Conservation (phyloP, 2,888 invertebrate species). For the Chloroclystis v-ata region DNA sequence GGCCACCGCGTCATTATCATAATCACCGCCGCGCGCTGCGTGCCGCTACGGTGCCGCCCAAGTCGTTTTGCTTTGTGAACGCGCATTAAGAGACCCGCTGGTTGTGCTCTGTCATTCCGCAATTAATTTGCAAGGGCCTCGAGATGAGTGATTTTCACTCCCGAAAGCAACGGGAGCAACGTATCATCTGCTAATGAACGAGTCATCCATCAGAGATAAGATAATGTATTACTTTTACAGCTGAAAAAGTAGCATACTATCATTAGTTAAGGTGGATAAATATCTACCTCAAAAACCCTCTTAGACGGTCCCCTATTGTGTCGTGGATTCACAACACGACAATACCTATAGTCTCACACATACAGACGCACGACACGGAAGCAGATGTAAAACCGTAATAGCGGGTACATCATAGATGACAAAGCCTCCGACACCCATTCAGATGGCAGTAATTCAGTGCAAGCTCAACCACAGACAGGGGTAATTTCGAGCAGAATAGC, state of each 20-base stretch:
- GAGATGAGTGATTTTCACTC: slow-evolving; percentile 52
- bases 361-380: slow-evolving; percentile 14
- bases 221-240: slow-evolving; percentile 16
- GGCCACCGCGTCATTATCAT: slow-evolving; percentile 75
- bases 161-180: slow-evolving; percentile 31
- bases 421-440: slow-evolving; percentile 56
- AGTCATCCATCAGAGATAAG: slow-evolving; percentile 24
- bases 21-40: slow-evolving; percentile 71
- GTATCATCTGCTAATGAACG: slow-evolving; percentile 28
- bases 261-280: slow-evolving; percentile 12
- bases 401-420: slow-evolving; percentile 37
- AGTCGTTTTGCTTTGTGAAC: slow-evolving; percentile 73
- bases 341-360: slow-evolving; percentile 2
- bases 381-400: slow-evolving; percentile 29
- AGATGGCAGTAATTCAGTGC: slow-evolving; percentile 64
- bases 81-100: slow-evolving; percentile 70
- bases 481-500: slow-evolving; percentile 66
- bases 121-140: slow-evolving; percentile 69
- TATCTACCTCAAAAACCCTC: slow-evolving; percentile 12
- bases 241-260: slow-evolving; percentile 9
- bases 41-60: slow-evolving; percentile 65
- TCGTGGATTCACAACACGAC: slow-evolving; percentile 9
- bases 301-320: slow-evolving; percentile 13
- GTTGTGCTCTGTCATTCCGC: slow-evolving; percentile 72
- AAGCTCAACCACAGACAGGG: slow-evolving; percentile 63